phyloP scores from a whole-genome alignment of 2,113 vertebrate genomes.

The Eleginops maclovinus region DNA sequence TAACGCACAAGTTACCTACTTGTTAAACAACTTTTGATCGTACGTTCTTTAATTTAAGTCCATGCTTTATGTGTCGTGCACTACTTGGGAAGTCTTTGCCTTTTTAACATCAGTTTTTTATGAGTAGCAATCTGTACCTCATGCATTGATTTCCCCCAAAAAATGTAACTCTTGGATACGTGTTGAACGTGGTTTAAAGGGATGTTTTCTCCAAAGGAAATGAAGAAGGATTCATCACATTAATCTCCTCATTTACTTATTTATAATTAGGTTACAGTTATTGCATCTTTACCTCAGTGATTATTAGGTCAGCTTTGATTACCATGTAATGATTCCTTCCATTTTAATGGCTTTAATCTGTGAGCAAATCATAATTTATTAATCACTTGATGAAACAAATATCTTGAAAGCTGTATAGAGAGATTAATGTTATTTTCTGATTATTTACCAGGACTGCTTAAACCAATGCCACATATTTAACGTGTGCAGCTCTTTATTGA shows the following conservation, averaged over 20 bases:
- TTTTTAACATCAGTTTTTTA: constrained; percentile 48
- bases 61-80: constrained; percentile 40
- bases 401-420: constrained; percentile 32
- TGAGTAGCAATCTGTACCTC: constrained; percentile 62
- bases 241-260: constrained; percentile 33
- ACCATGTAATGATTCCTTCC: constrained; percentile 53
- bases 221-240: constrained; percentile 21
- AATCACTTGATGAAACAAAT: constrained; percentile 20
- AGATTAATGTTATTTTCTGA: constrained; percentile 33
- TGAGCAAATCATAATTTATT: constrained; percentile 43
- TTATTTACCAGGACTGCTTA: constrained; percentile 10
- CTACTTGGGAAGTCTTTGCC: constrained; percentile 38
- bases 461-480: constrained; percentile 37
- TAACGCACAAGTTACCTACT: constrained; percentile 68
- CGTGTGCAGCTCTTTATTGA: constrained; percentile 39
- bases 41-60: constrained; percentile 61
- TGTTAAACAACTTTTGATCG: constrained; percentile 63
- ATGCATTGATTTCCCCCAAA: constrained; percentile 36
- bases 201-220: constrained; percentile 62
- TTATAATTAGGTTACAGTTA: constrained; percentile 36
- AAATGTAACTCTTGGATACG: constrained; percentile 37
- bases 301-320: constrained; percentile 50
- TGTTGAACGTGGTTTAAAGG: constrained; percentile 62
- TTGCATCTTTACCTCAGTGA: constrained; percentile 30
- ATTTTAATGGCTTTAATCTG: constrained; percentile 39